These are phyloP conservation scores for Sterrhoptilus dennistouni DNA, from an alignment of 2,113 vertebrate species.

Conservation along the genomic window DNA sequence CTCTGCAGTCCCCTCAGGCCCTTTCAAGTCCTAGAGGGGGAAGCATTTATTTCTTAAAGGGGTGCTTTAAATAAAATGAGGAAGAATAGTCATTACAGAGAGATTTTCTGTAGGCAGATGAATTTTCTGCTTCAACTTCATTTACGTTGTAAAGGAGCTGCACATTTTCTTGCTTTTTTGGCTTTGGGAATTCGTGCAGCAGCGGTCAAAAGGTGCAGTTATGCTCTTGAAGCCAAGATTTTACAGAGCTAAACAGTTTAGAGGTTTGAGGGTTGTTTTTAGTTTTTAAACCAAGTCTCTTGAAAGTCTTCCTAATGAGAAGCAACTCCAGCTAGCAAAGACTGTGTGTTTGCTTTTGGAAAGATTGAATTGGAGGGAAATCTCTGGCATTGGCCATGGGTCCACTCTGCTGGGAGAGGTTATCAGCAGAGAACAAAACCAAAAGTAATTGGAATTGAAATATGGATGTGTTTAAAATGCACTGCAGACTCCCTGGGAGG, in stretches of 20 bases:
- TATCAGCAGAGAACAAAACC: constrained; percentile 36
- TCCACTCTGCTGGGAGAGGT: constrained; percentile 28
- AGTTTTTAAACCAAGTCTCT: constrained; percentile 17
- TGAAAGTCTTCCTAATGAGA: constrained; percentile 39
- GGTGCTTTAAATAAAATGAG: background rate
- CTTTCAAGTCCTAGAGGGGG: background rate
- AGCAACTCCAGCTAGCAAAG: constrained; percentile 20
- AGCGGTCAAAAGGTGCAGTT: background rate
- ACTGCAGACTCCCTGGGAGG: background rate
- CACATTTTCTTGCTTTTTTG: background rate
- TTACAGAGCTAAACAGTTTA: constrained; percentile 23
- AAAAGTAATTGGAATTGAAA: constrained; percentile 49
- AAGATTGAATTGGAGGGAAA: constrained; percentile 8
- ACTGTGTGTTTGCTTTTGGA: background rate
- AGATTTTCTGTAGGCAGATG: background rate
- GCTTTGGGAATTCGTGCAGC: background rate
- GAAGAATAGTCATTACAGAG: background rate
- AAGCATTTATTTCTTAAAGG: background rate
- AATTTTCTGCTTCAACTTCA: background rate
- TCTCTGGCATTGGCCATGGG: background rate
- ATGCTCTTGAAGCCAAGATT: background rate
- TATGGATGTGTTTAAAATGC: background rate
- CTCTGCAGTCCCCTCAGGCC: background rate
- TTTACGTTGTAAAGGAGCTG: background rate
- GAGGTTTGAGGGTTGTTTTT: constrained; percentile 22